A percentile compares a stretch with the other conserved stretches of the same genome.
Conservation (phyloP, 2,797 vertebrate genomes). For the Liparis tanakae region DNA sequence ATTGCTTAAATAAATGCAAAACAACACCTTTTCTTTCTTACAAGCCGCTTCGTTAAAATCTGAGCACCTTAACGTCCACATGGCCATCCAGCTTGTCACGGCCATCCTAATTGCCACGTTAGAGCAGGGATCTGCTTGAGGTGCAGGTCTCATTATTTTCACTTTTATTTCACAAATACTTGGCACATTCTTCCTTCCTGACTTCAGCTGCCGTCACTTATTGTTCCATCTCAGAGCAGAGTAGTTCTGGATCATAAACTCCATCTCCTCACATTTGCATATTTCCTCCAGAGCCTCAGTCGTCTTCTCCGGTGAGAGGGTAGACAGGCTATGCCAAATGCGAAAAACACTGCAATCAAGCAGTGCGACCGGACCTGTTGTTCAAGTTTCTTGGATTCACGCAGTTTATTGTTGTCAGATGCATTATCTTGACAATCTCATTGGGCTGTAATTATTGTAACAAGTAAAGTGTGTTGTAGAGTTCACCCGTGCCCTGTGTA, state of each 20-base stretch:
- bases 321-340: conserved; percentile 27
- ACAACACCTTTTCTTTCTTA: conserved; percentile 29
- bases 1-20: conserved; percentile 33
- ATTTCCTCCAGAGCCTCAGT: conserved; percentile 58
- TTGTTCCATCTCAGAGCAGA: conserved; percentile 64
- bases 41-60: conserved; percentile 33
- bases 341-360: conserved; percentile 47
- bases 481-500: conserved; percentile 66
- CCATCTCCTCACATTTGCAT: conserved; percentile 76
- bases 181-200: conserved; percentile 52
- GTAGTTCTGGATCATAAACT: conserved; percentile 80
- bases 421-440: conserved; percentile 69
- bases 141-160: conserved; percentile 72
- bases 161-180: conserved; percentile 73
- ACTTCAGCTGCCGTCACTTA: conserved; percentile 67
- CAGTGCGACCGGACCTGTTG: conserved; percentile 47
- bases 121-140: conserved; percentile 48
- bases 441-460: conserved; percentile 75
- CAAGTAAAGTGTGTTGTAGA: conserved; percentile 63
- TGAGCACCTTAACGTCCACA: conserved; percentile 23
- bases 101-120: conserved; percentile 65
- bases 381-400: conserved; percentile 58
- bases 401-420: conserved; percentile 59
- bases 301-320: conserved; percentile 61
- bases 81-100: conserved; percentile 45